Evolutionary conservation across 2,797 vertebrate species (phyloP).

Genomic region (Cyprinodon diabolis): DNA sequence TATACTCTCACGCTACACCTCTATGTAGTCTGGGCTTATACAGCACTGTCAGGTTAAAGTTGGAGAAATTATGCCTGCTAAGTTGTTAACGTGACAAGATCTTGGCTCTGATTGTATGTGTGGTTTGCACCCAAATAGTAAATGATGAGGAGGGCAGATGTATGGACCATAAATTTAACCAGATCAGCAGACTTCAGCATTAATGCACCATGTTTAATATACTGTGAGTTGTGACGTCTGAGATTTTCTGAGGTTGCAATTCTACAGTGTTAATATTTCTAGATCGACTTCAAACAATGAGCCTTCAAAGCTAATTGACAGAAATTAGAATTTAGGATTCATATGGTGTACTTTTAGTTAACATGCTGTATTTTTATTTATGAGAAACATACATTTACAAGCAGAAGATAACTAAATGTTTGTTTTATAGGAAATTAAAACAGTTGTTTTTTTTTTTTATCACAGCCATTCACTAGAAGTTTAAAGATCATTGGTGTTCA

Average conservation of each 20-base stretch:
- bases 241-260: neutral
- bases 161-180: conserved; percentile 12
- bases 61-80: conserved; percentile 14
- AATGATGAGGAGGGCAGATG: conserved; percentile 14
- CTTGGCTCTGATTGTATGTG: conserved; percentile 9
- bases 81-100: conserved; percentile 5
- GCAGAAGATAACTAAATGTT: neutral
- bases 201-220: conserved; percentile 14
- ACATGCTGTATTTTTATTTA: neutral
- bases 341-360: neutral
- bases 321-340: too few species aligned
- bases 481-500: neutral
- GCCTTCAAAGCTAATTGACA: too few species aligned
- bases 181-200: conserved; percentile 29
- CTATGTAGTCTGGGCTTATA: conserved; percentile 38
- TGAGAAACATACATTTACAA: neutral
- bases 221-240: conserved; percentile 1
- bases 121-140: conserved; percentile 17
- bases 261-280: too few species aligned
- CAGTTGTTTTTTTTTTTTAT: too few species aligned
- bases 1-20: conserved; percentile 13
- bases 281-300: too few species aligned
- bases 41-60: conserved; percentile 59
- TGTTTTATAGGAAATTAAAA: too few species aligned
- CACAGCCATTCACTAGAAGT: too few species aligned